Evolutionary conservation across 2,888 invertebrate species (phyloP).

Genomic region (Melipona bicolor): DNA sequence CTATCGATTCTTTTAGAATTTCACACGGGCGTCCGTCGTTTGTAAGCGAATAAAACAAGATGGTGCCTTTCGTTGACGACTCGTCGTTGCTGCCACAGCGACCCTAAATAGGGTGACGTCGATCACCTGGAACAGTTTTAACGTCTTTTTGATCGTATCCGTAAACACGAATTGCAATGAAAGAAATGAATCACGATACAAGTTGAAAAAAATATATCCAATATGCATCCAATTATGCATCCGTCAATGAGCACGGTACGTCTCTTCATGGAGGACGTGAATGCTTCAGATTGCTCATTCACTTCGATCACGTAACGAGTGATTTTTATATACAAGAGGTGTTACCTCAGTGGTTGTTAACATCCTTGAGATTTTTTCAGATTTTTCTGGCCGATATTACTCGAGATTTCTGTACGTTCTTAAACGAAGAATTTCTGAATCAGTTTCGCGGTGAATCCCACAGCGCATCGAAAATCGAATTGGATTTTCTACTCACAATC

Average conservation of each 20-base stretch:
- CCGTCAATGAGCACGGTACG: conserved; percentile 9
- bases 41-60: conserved; percentile 43
- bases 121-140: conserved; percentile 20
- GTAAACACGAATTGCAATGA: not conserved
- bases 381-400: not conserved
- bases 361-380: not conserved
- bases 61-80: conserved; percentile 58
- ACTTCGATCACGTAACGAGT: conserved; percentile 8
- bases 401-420: not conserved
- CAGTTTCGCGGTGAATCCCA: not conserved
- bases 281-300: conserved; percentile 15
- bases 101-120: not conserved
- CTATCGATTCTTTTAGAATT: conserved; percentile 25
- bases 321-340: conserved; percentile 12
- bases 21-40: conserved; percentile 53
- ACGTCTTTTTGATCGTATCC: conserved; percentile 2
- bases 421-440: not conserved
- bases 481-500: conserved; percentile 1
- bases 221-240: conserved; percentile 6
- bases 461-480: not conserved
- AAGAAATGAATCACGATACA: not conserved
- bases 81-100: conserved; percentile 37
- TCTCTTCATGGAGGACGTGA: conserved; percentile 3
- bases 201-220: not conserved
- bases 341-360: conserved; percentile 12